Base-by-base conservation (phyloP, 2,797 vertebrate genomes). In the Intellagama lesueurii region DNA sequence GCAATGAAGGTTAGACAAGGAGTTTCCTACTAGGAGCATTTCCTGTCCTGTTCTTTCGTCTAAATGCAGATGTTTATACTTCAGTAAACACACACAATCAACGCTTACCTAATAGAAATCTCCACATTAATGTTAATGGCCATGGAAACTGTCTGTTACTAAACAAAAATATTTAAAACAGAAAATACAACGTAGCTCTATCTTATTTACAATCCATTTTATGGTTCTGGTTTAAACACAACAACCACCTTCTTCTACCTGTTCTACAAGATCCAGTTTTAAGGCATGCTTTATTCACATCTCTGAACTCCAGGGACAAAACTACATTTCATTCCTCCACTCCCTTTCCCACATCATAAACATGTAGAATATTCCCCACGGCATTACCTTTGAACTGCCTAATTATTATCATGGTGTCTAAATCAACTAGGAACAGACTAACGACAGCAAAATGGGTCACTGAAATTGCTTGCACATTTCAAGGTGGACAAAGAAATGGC, bases 21-120 rank as follows among this genome's bases (percentile, higher is more conserved):
- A 96, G 87, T 92, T 93, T 95, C 92, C 89, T 91, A 80, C 72
- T 95, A 94, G 94, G 96, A 94, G 88, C 92, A 88, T 94, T 70
- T 88, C 72, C 88, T 66, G 72, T 30, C 84, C 69, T 77, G 30
- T 89, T 49, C 90, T 91, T 79, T 49, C 52, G n/a, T 70, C 40
- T 70, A 89, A 82, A 85, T 78, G 44, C 24, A 47, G 93, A 88
- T 0, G 86, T 30, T 47, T 84, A 92, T 40, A 89, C 72, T 87
- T 90, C 85, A 87, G 56, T 60, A 91, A 88, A 85, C 0, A 5
- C 94, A 0, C 73, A 83, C 0, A 32, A 2, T 85, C 11, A 66
- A 24, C 91, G 70, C 86, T 89, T 88, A 91, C 83, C 88, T 89
- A 90, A 83, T 4, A 1, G 28, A 0, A 64, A 49, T 52, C 75